Evolutionary conservation across 2,888 invertebrate genomes (phyloP).

Genomic region (Tillus elongatus): DNA sequence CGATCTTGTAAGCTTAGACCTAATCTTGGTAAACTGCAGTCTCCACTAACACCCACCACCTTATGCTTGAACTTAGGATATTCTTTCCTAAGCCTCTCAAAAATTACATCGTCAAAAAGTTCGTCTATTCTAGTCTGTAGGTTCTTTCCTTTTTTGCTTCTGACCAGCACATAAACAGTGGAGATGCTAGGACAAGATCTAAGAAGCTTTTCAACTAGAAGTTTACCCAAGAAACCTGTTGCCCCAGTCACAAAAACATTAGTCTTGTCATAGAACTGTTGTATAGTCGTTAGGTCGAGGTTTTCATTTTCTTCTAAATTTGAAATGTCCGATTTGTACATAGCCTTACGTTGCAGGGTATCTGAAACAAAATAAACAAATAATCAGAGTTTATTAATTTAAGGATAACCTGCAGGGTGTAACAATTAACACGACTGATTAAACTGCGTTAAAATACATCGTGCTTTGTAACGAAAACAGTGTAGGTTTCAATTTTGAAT

Average conservation of each 20-base stretch:
- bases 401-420: no score
- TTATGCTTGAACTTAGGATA: conserved; percentile 56
- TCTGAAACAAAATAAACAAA: no score
- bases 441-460: no score
- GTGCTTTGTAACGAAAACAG: no score
- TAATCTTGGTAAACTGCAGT: conserved; percentile 51
- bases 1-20: conserved; percentile 51
- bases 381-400: no score
- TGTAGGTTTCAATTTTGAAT: no score
- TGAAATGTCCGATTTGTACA: no score
- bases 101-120: conserved; percentile 59
- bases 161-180: conserved; percentile 48
- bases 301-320: no score
- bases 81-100: conserved; percentile 45
- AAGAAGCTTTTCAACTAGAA: conserved; percentile 52
- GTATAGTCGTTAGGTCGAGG: conserved; percentile 27
- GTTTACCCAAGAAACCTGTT: conserved; percentile 50
- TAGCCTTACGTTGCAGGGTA: no score
- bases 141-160: conserved; percentile 54
- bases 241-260: conserved; percentile 40
- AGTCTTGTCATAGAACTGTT: conserved; percentile 35
- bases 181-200: conserved; percentile 48
- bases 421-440: no score
- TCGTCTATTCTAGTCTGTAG: conserved; percentile 56
- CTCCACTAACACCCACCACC: conserved; percentile 48